Evolutionary conservation across 2,888 invertebrate species (phyloP).

Genomic region (Tromatobia lineatoria): DNA sequence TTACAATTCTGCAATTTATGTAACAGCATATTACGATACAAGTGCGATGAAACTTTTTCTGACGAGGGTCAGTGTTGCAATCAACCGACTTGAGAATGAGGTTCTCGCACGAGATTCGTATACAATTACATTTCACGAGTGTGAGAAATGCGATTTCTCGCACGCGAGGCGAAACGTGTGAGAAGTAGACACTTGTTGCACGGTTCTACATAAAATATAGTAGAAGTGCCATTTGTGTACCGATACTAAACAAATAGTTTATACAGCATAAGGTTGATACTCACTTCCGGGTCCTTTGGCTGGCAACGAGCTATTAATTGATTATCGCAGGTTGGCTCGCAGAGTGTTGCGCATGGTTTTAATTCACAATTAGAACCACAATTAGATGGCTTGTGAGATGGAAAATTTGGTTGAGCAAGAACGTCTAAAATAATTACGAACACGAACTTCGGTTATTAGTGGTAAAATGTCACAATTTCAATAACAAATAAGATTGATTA

Average conservation of each 20-base stretch:
- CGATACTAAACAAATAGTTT: background rate
- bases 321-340: background rate
- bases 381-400: background rate
- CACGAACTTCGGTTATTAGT: background rate
- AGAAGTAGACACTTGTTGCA: too few species aligned
- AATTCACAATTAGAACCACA: background rate
- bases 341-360: background rate
- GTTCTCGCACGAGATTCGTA: too few species aligned
- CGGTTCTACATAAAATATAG: too few species aligned
- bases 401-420: background rate
- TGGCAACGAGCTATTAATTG: background rate
- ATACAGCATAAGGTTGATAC: background rate
- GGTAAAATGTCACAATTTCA: background rate
- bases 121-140: too few species aligned
- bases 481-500: background rate
- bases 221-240: background rate
- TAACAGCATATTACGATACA: too few species aligned
- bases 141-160: too few species aligned
- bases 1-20: background rate
- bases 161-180: too few species aligned
- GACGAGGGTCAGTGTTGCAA: too few species aligned
- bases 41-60: too few species aligned
- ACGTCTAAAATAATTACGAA: background rate
- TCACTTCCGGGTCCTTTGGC: background rate
- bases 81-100: too few species aligned